These are phyloP conservation scores for Hydraecia micacea DNA, from an alignment of 2,888 invertebrate species.

Conservation along the genomic window DNA sequence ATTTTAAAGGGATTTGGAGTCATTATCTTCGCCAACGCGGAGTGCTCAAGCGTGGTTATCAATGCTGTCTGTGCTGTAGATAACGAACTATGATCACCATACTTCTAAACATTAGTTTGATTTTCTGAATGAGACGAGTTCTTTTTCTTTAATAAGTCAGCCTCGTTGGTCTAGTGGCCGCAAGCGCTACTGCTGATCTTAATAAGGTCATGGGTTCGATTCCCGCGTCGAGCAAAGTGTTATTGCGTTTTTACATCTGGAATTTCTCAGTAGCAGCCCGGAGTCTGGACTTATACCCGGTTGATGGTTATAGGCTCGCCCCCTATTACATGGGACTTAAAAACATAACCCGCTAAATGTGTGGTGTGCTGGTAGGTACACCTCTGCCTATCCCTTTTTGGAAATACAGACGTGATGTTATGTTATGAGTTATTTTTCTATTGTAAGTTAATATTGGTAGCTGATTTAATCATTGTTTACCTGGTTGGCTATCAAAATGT, in stretches of 20 bases:
- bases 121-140: constrained; percentile 1
- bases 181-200: not conserved
- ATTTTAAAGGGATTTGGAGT: constrained; percentile 27
- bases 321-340: no score
- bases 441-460: no score
- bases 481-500: no score
- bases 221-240: not conserved
- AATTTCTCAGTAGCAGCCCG: not conserved
- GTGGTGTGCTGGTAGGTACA: no score
- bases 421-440: not conserved
- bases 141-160: not conserved
- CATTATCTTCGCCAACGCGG: not conserved
- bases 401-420: not conserved
- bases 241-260: not conserved
- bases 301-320: no score
- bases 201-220: not conserved
- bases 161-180: not conserved
- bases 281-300: no score
- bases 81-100: no score
- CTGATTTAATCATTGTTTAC: no score
- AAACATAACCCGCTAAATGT: no score
- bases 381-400: not conserved
- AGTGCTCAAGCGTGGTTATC: not conserved
- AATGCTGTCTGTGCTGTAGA: not conserved
- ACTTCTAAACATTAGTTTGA: not conserved